Base-by-base conservation (phyloP, 2,888 invertebrate species). In the Glaucopsyche alexis region DNA sequence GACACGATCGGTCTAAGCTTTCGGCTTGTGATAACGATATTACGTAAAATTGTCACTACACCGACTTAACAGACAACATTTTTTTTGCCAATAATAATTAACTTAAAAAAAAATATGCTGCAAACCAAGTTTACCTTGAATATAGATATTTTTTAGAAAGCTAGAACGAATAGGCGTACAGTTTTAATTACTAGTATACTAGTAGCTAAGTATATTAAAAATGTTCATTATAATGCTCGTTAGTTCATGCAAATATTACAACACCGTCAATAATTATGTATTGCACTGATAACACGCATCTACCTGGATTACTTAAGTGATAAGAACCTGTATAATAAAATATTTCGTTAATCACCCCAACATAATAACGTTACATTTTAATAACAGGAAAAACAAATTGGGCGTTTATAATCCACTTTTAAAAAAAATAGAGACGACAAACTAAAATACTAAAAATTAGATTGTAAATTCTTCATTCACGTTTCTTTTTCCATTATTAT, bases 291-390 rank as follows among this genome's bases (percentile, higher is more conserved):
- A 55, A 16, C 55, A n/a, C 13, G 11, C 47, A 47, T 47, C 47
- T 11, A 47, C 47, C 47, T 47, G 47, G 47, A 55, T 55, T 55
- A 55, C 16, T 0, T 55, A 55, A 55, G 16, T 55, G 55, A 55
- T 55, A 55, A 55, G 6, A 55, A 55, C n/a, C 16, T 16, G 76
- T 69, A 29, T 29, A 29, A 29, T 0, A 29, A 29, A 29, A 29
- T 60, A 84, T 83, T 83, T 81, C 81, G 79, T 82, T 82, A 79
- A 79, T 76, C 76, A 55, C 7, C 7, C 16, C 7, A n/a, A 11
- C 7, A 3, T 16, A 16, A 55, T 19, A 47, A 13, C n/a, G 14
- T 65, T 65, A 7, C 40, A n/a, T 65, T 65, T 14, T 55, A n/a
- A 16, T 55, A 29, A 29, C 29, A 29, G 29, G 2, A 3, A 29